Conservation (phyloP, 1,140 invertebrate genomes). For the Drosophila paulistorum region DNA sequence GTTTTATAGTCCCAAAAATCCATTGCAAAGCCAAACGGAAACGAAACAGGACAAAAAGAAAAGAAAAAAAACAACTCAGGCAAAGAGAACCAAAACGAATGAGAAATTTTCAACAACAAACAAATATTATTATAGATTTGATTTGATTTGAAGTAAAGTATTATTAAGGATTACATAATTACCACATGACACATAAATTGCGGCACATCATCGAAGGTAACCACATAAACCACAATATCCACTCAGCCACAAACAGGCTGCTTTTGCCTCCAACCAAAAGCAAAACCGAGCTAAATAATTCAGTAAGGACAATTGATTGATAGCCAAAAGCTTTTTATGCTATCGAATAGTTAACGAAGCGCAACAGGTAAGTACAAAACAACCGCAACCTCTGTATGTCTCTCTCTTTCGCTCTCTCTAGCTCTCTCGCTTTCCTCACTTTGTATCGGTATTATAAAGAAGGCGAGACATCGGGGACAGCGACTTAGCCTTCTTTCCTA, state of each 20-base stretch:
- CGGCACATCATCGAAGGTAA: constrained; percentile 13
- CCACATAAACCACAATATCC: constrained; percentile 17
- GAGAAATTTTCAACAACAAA: background rate
- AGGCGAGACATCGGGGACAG: background rate
- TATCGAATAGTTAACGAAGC: constrained; percentile 73
- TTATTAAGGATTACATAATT: background rate
- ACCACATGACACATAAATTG: background rate
- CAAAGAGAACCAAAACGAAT: background rate
- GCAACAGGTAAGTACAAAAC: constrained; percentile 62
- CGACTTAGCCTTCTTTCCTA: too few relatives aligned
- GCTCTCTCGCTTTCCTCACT: too few relatives aligned
- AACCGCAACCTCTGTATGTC: background rate
- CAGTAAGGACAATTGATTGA: constrained; percentile 69
- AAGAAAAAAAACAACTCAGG: background rate
- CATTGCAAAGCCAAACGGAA: background rate
- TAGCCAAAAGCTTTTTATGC: constrained; percentile 75
- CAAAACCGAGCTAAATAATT: constrained; percentile 55
- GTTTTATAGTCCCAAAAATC: constrained; percentile 18
- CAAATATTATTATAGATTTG: too few relatives aligned
- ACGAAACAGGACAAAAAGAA: background rate
- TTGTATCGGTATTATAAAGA: constrained; percentile 1
- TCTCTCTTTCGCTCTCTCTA: too few relatives aligned
- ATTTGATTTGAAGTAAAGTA: too few relatives aligned
- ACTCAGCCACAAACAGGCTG: constrained; percentile 37
- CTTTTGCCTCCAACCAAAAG: too few relatives aligned